phyloP scores from a whole-genome alignment of 2,113 vertebrate genomes.

The Cyprinodon brontotheroides region DNA sequence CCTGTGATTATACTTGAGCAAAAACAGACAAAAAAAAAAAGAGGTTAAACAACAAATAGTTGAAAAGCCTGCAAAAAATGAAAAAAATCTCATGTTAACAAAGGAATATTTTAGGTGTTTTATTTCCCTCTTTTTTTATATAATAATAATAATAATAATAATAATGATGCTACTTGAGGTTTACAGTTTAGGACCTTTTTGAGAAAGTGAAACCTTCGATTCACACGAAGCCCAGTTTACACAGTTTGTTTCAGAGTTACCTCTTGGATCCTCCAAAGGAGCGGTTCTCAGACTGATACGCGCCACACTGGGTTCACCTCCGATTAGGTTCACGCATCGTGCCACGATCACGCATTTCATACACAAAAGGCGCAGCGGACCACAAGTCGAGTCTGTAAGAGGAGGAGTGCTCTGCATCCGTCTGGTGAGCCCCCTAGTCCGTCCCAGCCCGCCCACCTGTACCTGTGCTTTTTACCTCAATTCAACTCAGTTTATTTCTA shows the following conservation, averaged over 20 bases:
- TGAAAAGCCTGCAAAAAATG: constrained; percentile 72
- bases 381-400: constrained; percentile 30
- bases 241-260: constrained; percentile 74
- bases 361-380: constrained; percentile 46
- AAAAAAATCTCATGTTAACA: constrained; percentile 70
- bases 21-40: constrained; percentile 56
- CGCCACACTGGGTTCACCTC: constrained; percentile 69
- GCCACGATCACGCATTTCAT: constrained; percentile 43
- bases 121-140: constrained; percentile 1
- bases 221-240: constrained; percentile 71
- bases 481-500: too few relatives aligned
- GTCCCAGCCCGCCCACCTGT: background rate
- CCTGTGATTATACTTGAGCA: constrained; percentile 74
- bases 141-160: too few relatives aligned
- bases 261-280: constrained; percentile 67
- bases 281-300: constrained; percentile 66
- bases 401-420: constrained; percentile 3
- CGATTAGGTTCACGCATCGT: constrained; percentile 70
- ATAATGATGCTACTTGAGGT: constrained; percentile 64
- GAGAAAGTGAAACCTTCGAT: constrained; percentile 62
- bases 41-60: constrained; percentile 45
- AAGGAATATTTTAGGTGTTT: constrained; percentile 66
- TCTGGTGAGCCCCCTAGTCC: background rate
- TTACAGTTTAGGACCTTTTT: constrained; percentile 74
- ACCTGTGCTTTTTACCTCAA: background rate